phyloP scores from a whole-genome alignment of 1,140 invertebrate species.

The Drosophila sturtevanti region DNA sequence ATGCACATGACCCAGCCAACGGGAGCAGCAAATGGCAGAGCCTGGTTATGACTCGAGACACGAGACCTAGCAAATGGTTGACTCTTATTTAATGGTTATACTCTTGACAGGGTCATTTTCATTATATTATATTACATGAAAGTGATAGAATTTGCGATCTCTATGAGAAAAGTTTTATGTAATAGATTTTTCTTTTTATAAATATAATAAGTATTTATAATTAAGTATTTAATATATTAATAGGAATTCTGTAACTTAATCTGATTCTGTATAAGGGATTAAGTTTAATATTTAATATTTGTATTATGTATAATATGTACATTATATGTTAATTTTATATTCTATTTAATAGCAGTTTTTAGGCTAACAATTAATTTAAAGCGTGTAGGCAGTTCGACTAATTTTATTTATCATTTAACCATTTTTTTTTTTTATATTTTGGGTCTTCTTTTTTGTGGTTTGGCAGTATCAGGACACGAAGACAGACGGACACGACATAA shows the following conservation, averaged over 20 bases:
- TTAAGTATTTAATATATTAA: too few relatives aligned
- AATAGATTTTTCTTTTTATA: too few relatives aligned
- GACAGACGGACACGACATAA: slow-evolving; percentile 49
- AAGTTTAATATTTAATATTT: too few relatives aligned
- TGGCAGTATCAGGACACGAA: slow-evolving; percentile 67
- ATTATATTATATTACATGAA: too few relatives aligned
- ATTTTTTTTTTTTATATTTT: neutral
- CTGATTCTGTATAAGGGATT: too few relatives aligned
- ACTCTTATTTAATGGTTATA: slow-evolving; percentile 23
- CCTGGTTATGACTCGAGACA: slow-evolving; percentile 71
- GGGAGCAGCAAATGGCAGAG: neutral
- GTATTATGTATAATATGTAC: too few relatives aligned
- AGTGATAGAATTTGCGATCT: neutral
- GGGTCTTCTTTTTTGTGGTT: slow-evolving; percentile 56
- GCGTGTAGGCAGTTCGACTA: neutral
- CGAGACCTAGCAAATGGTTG: slow-evolving; percentile 39
- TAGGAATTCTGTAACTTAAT: too few relatives aligned
- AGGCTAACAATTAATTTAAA: too few relatives aligned
- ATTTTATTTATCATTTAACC: neutral
- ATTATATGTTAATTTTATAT: too few relatives aligned
- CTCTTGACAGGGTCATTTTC: neutral
- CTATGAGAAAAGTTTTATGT: too few relatives aligned
- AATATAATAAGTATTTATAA: too few relatives aligned
- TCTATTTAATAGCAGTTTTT: too few relatives aligned
- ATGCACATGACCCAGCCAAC: slow-evolving; percentile 67